These are phyloP conservation scores for Leptosomus discolor DNA, from an alignment of 2,113 vertebrate genomes.

Conservation along the genomic window DNA sequence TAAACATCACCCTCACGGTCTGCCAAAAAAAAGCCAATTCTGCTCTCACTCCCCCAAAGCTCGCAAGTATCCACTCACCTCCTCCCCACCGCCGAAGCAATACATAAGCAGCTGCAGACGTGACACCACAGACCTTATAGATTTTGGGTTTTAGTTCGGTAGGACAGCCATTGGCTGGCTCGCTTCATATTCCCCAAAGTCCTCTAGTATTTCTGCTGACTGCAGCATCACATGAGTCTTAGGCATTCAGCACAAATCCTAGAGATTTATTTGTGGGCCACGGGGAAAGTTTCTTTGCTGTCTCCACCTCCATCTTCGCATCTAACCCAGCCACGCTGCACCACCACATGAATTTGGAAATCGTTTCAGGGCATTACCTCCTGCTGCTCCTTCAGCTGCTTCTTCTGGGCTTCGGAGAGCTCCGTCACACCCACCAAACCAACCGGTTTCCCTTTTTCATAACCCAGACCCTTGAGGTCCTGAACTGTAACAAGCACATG, in stretches of 20 bases:
- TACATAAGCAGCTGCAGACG: neutral
- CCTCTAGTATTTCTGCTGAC: neutral
- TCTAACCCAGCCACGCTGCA: neutral
- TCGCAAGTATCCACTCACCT: neutral
- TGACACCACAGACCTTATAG: neutral
- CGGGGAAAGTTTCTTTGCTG: neutral
- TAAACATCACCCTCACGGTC: accelerated
- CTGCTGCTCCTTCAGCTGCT: constrained; percentile 94
- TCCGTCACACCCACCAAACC: constrained; percentile 95
- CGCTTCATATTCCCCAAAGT: neutral
- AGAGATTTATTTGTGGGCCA: neutral
- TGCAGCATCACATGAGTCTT: neutral
- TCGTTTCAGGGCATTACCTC: constrained; percentile 76
- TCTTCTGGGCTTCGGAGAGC: constrained; percentile 94
- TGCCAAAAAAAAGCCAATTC: neutral
- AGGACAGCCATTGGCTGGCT: neutral
- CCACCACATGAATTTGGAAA: neutral
- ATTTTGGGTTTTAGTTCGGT: neutral
- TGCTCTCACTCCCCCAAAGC: neutral
- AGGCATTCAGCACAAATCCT: neutral
- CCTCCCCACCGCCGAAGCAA: neutral
- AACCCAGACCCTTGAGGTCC: constrained; percentile 92
- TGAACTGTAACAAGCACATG: constrained; percentile 76
- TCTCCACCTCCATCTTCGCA: neutral
- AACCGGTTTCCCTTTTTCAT: constrained; percentile 93